Percentiles rank a stretch among this genome's conserved stretches.
Conservation (phyloP, 2,888 invertebrate species). For the Tachystola acroxantha region DNA sequence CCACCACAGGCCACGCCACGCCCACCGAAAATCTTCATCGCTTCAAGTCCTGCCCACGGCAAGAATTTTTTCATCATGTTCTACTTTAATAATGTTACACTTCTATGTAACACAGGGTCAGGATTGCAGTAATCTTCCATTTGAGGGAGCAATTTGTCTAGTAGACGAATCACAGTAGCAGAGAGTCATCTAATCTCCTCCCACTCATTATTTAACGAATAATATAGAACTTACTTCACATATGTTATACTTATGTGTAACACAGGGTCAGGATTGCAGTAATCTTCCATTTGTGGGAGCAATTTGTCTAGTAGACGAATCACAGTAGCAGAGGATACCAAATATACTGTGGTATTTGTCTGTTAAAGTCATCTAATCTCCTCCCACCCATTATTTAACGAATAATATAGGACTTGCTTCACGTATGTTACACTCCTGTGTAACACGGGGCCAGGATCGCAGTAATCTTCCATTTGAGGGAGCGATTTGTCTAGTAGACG, state of each 20-base stretch:
- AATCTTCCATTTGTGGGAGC: slow-evolving; percentile 66
- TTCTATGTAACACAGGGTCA: slow-evolving; percentile 32
- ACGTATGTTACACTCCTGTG: slow-evolving; percentile 27
- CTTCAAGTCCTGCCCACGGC: too few species aligned
- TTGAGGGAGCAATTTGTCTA: slow-evolving; percentile 68
- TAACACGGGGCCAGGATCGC: slow-evolving; percentile 30
- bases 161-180: slow-evolving; percentile 46
- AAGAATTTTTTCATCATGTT: too few species aligned
- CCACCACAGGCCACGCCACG: too few species aligned
- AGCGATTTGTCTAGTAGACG: slow-evolving; percentile 68
- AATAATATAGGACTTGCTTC: too few species aligned
- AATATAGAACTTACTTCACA: too few species aligned
- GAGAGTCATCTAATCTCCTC: neutral
- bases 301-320: slow-evolving; percentile 66
- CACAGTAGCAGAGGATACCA: slow-evolving; percentile 26
- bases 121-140: slow-evolving; percentile 59
- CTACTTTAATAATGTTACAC: slow-evolving; percentile 13
- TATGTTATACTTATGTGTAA: slow-evolving; percentile 34
- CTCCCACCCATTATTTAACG: too few species aligned
- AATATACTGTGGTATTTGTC: too few species aligned
- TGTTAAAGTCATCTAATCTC: neutral
- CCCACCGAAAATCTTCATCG: too few species aligned
- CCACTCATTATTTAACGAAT: too few species aligned
- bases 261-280: slow-evolving; percentile 34
- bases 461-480: slow-evolving; percentile 67